Conservation (phyloP, 1,140 invertebrate genomes). For the Parasteatoda tepidariorum region DNA sequence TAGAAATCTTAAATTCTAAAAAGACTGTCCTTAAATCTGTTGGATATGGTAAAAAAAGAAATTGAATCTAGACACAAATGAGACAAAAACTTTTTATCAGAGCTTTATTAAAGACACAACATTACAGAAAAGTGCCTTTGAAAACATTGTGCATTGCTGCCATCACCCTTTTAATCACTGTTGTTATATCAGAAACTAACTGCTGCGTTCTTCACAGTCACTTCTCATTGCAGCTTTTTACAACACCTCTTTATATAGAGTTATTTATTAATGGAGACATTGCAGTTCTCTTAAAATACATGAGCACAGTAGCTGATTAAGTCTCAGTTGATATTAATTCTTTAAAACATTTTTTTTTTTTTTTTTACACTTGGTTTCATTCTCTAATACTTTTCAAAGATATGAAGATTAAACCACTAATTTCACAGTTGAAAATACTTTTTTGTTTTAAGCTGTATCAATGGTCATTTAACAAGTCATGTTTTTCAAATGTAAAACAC, state of each 20-base stretch:
- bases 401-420: conserved; percentile 52
- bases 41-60: background rate
- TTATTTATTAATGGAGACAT: conserved; percentile 21
- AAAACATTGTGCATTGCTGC: conserved; percentile 60
- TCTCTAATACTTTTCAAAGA: conserved; percentile 42
- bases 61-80: background rate
- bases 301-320: conserved; percentile 33
- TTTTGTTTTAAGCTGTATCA: conserved; percentile 19
- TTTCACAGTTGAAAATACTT: conserved; percentile 23
- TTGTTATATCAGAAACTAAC: conserved; percentile 32
- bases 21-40: background rate
- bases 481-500: background rate
- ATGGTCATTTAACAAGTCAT: conserved; percentile 16
- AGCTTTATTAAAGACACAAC: conserved; percentile 60
- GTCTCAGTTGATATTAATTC: conserved; percentile 36
- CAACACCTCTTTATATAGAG: conserved; percentile 14
- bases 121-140: conserved; percentile 61
- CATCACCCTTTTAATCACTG: conserved; percentile 53
- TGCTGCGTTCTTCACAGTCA: conserved; percentile 26
- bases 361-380: background rate
- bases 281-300: conserved; percentile 31
- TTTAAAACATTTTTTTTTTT: conserved; percentile 15
- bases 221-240: conserved; percentile 42
- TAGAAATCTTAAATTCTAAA: too few species aligned
- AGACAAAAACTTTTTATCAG: conserved; percentile 38